phyloP scores from a whole-genome alignment of 2,888 invertebrate genomes.

The Euphydryas editha region DNA sequence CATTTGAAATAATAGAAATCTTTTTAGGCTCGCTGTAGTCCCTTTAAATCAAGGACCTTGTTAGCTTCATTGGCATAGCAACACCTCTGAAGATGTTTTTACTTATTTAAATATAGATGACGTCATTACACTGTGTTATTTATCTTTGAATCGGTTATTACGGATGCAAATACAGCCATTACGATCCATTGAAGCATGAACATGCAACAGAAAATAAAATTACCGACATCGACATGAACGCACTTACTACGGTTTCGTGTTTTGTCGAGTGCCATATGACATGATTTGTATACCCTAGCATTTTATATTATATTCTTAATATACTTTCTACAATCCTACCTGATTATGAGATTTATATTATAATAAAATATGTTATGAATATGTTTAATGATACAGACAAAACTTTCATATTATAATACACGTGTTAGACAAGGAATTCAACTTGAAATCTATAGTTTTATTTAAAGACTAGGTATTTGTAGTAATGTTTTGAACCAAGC shows the following conservation, averaged over 20 bases:
- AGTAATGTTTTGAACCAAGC: too few species aligned
- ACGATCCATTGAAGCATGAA: conserved; percentile 29
- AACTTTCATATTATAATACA: neutral
- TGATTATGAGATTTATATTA: neutral
- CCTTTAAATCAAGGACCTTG: neutral
- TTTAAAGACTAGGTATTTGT: too few species aligned
- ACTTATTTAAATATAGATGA: conserved; percentile 3
- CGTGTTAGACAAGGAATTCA: neutral
- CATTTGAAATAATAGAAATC: too few species aligned
- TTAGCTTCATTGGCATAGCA: neutral
- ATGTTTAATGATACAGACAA: neutral
- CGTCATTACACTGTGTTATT: conserved; percentile 5
- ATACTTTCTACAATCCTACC: neutral
- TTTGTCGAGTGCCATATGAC: neutral
- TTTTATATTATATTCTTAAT: neutral
- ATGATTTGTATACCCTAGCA: conserved; percentile 6
- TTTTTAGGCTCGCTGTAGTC: too few species aligned
- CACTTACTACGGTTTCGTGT: neutral
- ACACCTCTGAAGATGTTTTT: neutral
- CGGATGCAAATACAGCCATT: conserved; percentile 31
- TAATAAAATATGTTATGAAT: neutral
- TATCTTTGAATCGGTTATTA: conserved; percentile 17
- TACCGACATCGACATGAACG: conserved; percentile 13
- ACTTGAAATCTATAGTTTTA: neutral
- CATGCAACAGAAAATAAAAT: conserved; percentile 20